These are phyloP conservation scores for Chrysolina americana DNA, from an alignment of 2,888 invertebrate genomes.

Conservation along the genomic window DNA sequence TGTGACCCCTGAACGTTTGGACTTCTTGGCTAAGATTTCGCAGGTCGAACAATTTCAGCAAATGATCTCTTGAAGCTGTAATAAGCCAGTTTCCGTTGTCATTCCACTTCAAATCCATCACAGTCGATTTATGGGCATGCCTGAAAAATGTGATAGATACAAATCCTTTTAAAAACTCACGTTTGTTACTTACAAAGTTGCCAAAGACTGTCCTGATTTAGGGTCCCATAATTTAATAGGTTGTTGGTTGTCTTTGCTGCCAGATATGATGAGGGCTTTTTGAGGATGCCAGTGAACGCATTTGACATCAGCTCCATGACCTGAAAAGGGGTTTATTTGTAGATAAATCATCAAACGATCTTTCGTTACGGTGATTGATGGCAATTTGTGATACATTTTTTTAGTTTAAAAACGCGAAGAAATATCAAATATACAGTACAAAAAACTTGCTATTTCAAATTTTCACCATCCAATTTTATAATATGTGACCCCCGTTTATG, in stretches of 20 bases:
- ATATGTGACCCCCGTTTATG: no score
- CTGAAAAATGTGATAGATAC: conserved; percentile 67
- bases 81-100: conserved; percentile 99
- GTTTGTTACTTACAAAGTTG: conserved; percentile 83
- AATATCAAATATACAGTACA: no score
- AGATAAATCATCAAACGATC: neutral
- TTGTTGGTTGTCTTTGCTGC: conserved; percentile 99
- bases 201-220: conserved; percentile 93
- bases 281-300: conserved; percentile 99
- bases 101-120: conserved; percentile 99
- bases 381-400: no score
- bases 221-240: conserved; percentile 99
- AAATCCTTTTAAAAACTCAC: neutral
- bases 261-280: conserved; percentile 96
- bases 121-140: conserved; percentile 99
- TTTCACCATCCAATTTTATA: no score
- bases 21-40: conserved; percentile 95
- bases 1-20: conserved; percentile 98
- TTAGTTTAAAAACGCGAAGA: no score
- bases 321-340: conserved; percentile 66
- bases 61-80: conserved; percentile 97
- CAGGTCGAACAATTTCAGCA: conserved; percentile 97
- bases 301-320: conserved; percentile 98
- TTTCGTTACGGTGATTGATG: no score
- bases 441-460: no score